Base-by-base conservation (phyloP, 2,888 invertebrate genomes). In the Tupiocoris notatus region DNA sequence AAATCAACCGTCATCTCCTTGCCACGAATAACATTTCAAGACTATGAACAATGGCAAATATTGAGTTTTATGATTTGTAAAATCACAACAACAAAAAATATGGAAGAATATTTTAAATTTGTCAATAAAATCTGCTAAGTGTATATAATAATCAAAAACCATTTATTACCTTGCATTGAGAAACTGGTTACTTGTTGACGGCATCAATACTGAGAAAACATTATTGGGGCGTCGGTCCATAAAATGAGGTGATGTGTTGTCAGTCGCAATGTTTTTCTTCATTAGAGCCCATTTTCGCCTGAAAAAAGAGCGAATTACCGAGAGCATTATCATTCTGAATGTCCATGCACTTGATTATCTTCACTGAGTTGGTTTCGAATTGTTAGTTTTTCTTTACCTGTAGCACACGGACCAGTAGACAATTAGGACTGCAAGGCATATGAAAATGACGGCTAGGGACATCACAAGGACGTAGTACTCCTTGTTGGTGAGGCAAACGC, bases 391-490 rank as follows among this genome's bases (percentile, higher is more conserved):
- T n/a, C n/a, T n/a, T 81, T 82, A 91, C 92, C 90, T 89, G 84
- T 94, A 94, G 78, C 92, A 91, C 79, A 92, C 86, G 78, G 92
- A 89, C 0, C 92, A 90, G 21, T 91, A 88, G 66, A 92, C 86
- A 20, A 92, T 87, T 81, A 93, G 89, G 58, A 91, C 91, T 77
- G 93, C 87, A 18, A 94, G 84, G 56, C 94, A 84, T 7, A 92
- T 89, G 80, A 93, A 88, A 39, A 95, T 86, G 12, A 92, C 88
- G 77, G 93, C 89, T 0, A 95, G 87, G 0, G 93, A 91, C 1
- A 91, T 90, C 71, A 95, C 87, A n/a, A 95, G 85, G 0, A 93
- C 92, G 81, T 95, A 91, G 84, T 95, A 95, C 84, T 94, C 94
- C 74, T 92, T 89, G 1, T 90, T 89, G 0, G 93, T 90, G 78